Conservation (phyloP, 2,888 invertebrate species). For the Rutpela maculata region DNA sequence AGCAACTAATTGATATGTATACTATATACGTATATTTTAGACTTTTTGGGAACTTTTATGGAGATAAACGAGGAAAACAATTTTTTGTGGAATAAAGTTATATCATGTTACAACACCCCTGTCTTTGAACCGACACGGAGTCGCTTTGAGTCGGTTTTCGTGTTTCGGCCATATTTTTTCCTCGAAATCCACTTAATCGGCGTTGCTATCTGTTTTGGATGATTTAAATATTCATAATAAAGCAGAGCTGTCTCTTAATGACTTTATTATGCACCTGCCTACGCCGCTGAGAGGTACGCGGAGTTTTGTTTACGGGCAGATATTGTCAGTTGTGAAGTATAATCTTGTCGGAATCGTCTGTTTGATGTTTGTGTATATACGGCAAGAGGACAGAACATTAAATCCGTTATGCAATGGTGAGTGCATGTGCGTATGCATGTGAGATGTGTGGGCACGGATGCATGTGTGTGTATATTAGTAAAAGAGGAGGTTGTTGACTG, state of each 20-base stretch:
- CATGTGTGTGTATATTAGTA: constrained; percentile 50
- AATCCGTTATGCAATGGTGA: constrained; percentile 30
- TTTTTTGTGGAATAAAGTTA: no score
- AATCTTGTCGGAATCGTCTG: constrained; percentile 18
- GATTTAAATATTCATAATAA: constrained; percentile 1
- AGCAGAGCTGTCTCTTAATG: neutral
- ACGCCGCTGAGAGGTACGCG: neutral
- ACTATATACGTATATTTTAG: no score
- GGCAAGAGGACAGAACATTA: constrained; percentile 23
- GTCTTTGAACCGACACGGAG: no score
- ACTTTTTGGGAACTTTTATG: no score
- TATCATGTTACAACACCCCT: no score
- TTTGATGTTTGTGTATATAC: constrained; percentile 29
- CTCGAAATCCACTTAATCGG: no score
- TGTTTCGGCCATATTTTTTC: no score
- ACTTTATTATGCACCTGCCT: neutral
- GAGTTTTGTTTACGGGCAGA: constrained; percentile 7
- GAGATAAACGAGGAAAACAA: no score
- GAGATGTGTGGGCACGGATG: constrained; percentile 34
- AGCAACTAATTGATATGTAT: neutral
- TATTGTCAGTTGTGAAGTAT: constrained; percentile 20
- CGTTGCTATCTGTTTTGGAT: neutral
- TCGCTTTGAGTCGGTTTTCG: no score
- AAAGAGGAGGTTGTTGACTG: constrained; percentile 68
- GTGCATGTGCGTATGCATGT: constrained; percentile 26